Conservation (phyloP, 2,888 invertebrate species). For the Liposcelis brunnea region DNA sequence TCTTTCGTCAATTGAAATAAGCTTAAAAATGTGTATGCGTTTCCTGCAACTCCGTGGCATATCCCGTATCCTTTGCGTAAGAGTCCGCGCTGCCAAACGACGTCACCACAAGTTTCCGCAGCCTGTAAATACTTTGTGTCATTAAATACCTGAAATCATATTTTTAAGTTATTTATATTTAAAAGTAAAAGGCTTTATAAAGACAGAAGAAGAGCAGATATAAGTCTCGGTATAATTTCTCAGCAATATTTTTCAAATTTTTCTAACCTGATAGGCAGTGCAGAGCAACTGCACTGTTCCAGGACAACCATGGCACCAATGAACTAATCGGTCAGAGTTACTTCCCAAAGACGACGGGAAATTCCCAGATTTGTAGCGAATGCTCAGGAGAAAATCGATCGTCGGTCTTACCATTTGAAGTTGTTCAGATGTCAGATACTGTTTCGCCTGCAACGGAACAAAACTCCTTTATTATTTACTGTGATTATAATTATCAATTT, state of each 20-base stretch:
- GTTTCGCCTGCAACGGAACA: slow-evolving; percentile 34
- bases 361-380: slow-evolving; percentile 45
- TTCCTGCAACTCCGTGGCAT: slow-evolving; percentile 79
- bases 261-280: slow-evolving; percentile 47
- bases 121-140: slow-evolving; percentile 49
- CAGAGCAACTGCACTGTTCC: slow-evolving; percentile 59
- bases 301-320: slow-evolving; percentile 92
- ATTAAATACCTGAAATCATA: slow-evolving; percentile 38
- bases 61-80: slow-evolving; percentile 70
- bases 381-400: slow-evolving; percentile 40
- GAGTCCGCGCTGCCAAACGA: slow-evolving; percentile 66
- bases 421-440: slow-evolving; percentile 37
- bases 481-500: no score
- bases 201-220: neutral
- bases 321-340: slow-evolving; percentile 53
- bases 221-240: neutral
- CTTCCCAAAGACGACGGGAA: slow-evolving; percentile 62
- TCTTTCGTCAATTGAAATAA: slow-evolving; percentile 64
- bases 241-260: neutral
- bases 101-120: slow-evolving; percentile 53
- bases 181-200: slow-evolving; percentile 1
- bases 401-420: slow-evolving; percentile 42
- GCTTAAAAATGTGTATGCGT: slow-evolving; percentile 65
- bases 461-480: no score
- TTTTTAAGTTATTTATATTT: neutral